Base-by-base conservation (phyloP, 64 coral and sea anemone species). In the Actinia equina region DNA sequence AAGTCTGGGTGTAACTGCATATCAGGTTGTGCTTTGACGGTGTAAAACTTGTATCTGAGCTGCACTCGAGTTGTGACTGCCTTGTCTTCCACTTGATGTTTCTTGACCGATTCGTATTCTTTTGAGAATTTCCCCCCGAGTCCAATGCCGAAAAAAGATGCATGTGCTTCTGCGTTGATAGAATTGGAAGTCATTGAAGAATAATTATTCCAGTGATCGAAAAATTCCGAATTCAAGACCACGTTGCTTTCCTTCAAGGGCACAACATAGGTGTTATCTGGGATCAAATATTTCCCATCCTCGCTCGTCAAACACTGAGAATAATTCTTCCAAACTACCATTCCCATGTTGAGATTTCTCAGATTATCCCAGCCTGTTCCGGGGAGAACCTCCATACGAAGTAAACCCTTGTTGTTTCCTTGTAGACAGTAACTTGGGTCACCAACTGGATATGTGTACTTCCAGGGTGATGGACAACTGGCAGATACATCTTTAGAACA, bases 311-410 rank as follows among this genome's bases (percentile, higher is more conserved):
- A 22, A 62, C 95, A 98, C 59, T 87, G 59, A 2, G 95, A 94
- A 74, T 98, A 98, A 52, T 98, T 98, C 55, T 62, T 85, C 63
- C 42, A 77, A 23, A 86, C 80, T 77, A 98, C 95, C 80, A 85
- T 83, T 13, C 92, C 95, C 92, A 91, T 94, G 61, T 94, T 81
- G 16, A 82, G 45, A 82, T 98, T 98, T 87, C 95, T 74, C 8
- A 98, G 51, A 52, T 94, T 98, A 22, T 98, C 95, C 95, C 96
- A 98, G 9, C 96, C 96, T 3, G 84, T 77, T 16, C 93, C 96
- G 5, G 96, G 96, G 5, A 98, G 85, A 82, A 94, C 92, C 42
- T 98, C 96, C 52, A 98, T 77, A 6, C 96, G 93, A 59, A 83
- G 83, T 61, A 89, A 61, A 44, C 9, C 11, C 77, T 71, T 87